phyloP scores from a whole-genome alignment of 2,113 vertebrate species.

The Echinops telfairi region DNA sequence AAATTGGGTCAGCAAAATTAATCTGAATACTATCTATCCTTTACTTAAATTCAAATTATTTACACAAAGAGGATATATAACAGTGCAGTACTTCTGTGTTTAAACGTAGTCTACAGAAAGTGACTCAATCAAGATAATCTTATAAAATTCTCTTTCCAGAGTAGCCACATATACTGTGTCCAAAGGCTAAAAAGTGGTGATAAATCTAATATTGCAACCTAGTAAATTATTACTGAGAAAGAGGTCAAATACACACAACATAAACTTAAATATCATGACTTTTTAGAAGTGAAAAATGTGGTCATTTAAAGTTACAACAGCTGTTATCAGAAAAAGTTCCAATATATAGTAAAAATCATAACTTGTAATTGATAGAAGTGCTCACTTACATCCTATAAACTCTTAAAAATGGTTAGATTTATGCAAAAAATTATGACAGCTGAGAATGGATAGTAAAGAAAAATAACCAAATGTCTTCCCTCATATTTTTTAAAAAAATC shows the following conservation, averaged over 20 bases:
- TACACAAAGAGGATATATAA: conserved; percentile 36
- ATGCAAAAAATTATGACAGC: conserved; percentile 2
- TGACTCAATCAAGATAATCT: background rate
- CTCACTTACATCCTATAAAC: background rate
- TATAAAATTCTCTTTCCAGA: conserved; percentile 28
- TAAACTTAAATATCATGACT: conserved; percentile 46
- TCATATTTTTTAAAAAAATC: background rate
- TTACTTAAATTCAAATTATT: background rate
- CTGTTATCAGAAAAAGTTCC: background rate
- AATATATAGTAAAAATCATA: conserved; percentile 24
- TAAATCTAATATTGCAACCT: conserved; percentile 19
- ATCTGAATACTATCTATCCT: background rate
- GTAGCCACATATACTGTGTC: background rate
- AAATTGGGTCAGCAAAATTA: conserved; percentile 27
- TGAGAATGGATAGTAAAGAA: conserved; percentile 42
- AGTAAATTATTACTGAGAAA: background rate
- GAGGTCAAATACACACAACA: background rate
- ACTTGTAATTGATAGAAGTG: background rate
- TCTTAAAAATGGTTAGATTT: conserved; percentile 24
- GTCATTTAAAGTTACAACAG: conserved; percentile 38
- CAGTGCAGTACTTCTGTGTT: background rate
- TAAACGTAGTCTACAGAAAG: conserved; percentile 26
- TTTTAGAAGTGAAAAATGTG: background rate
- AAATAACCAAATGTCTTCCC: background rate
- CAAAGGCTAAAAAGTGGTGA: conserved; percentile 8